A percentile compares a stretch with the other conserved stretches of the same genome.
phyloP scores from a whole-genome alignment of 2,797 vertebrate species.

The Anas bahamensis region DNA sequence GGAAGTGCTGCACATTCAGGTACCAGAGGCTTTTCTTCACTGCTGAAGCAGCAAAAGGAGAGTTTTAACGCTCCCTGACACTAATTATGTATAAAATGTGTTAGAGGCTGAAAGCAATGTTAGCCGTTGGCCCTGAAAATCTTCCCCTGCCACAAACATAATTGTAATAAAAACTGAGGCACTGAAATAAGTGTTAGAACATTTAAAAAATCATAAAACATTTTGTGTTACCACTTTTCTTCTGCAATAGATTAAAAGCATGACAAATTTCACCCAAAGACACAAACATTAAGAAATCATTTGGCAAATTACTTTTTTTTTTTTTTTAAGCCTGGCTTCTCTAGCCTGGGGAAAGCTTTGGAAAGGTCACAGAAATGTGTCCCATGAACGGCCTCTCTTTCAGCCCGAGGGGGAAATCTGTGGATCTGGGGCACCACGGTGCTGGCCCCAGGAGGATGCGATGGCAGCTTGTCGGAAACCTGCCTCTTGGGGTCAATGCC shows the following conservation, averaged over 20 bases:
- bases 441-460: neutral
- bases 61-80: neutral
- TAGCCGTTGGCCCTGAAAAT: slow-evolving; percentile 14
- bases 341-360: slow-evolving; percentile 5
- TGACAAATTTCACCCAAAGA: neutral
- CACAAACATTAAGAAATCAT: slow-evolving; percentile 28
- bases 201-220: slow-evolving; percentile 26
- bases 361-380: slow-evolving; percentile 28
- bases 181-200: slow-evolving; percentile 22
- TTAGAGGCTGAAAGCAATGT: slow-evolving; percentile 14
- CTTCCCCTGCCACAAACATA: neutral
- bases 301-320: slow-evolving; percentile 13
- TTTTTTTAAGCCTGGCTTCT: slow-evolving; percentile 14
- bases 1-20: neutral
- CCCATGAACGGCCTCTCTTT: neutral
- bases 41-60: neutral
- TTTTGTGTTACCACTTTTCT: slow-evolving; percentile 13
- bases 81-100: neutral
- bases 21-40: slow-evolving; percentile 10
- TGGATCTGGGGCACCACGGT: neutral
- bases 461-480: neutral
- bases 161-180: slow-evolving; percentile 39
- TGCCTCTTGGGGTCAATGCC: neutral
- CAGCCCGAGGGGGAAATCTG: neutral
- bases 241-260: slow-evolving; percentile 21